These are phyloP conservation scores for Capitella teleta DNA, from an alignment of 1,140 invertebrate genomes.

Conservation along the genomic window DNA sequence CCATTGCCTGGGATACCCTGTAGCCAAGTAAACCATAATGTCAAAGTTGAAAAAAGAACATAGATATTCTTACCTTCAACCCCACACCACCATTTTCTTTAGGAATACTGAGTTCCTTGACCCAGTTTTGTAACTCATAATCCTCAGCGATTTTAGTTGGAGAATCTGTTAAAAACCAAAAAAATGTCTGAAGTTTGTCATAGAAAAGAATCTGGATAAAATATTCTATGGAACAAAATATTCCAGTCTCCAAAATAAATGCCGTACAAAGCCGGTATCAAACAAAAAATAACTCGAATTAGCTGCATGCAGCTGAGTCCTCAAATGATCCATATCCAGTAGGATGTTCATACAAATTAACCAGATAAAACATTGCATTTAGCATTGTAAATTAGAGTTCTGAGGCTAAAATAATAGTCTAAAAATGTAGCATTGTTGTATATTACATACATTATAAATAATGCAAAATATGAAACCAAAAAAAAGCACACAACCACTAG, in stretches of 20 bases:
- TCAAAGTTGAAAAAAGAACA: neutral
- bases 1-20: constrained; percentile 27
- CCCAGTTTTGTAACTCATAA: constrained; percentile 34
- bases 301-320: neutral
- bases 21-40: neutral
- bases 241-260: neutral
- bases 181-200: neutral
- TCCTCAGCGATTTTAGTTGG: constrained; percentile 28
- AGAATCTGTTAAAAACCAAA: constrained; percentile 18
- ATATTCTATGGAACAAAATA: neutral
- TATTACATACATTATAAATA: no score
- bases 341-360: neutral
- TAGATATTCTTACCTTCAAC: constrained; percentile 6
- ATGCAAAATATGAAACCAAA: no score
- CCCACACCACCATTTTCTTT: constrained; percentile 30
- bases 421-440: no score
- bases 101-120: constrained; percentile 25
- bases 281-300: neutral
- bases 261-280: neutral
- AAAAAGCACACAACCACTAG: no score
- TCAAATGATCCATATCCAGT: neutral
- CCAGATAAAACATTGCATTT: neutral
- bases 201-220: neutral
- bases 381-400: no score
- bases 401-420: no score